phyloP scores from a whole-genome alignment of 2,888 invertebrate genomes.

The Rotaria macrura region DNA sequence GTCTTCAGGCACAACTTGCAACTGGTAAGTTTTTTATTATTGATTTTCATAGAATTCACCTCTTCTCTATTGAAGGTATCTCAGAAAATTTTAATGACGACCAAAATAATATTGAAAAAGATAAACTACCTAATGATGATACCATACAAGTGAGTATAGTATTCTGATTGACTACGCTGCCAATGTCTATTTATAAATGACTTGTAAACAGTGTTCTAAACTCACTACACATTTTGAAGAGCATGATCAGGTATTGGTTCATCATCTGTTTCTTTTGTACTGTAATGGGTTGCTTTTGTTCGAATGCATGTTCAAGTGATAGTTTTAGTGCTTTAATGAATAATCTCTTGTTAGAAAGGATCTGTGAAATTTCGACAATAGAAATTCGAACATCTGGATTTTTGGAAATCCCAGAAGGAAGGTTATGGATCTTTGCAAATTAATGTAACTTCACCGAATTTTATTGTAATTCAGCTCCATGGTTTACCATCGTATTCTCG shows the following conservation, averaged over 20 bases:
- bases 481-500: too few relatives aligned
- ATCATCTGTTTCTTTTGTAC: background rate
- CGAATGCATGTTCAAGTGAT: background rate
- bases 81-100: background rate
- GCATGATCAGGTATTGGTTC: background rate
- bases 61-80: background rate
- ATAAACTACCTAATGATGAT: background rate
- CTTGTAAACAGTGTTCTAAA: background rate
- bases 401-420: too few relatives aligned
- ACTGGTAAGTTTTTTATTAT: background rate
- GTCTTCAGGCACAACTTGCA: background rate
- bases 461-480: too few relatives aligned
- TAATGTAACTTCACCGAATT: too few relatives aligned
- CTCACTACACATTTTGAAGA: background rate
- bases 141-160: background rate
- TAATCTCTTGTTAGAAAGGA: too few relatives aligned
- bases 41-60: background rate
- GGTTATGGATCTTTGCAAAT: too few relatives aligned
- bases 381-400: too few relatives aligned
- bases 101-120: background rate
- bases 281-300: background rate
- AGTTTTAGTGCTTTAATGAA: too few relatives aligned
- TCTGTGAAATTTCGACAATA: too few relatives aligned
- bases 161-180: too few relatives aligned
- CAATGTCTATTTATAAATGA: background rate